These are phyloP conservation scores for Stegastes partitus DNA, from an alignment of 2,113 vertebrate species.

Conservation along the genomic window DNA sequence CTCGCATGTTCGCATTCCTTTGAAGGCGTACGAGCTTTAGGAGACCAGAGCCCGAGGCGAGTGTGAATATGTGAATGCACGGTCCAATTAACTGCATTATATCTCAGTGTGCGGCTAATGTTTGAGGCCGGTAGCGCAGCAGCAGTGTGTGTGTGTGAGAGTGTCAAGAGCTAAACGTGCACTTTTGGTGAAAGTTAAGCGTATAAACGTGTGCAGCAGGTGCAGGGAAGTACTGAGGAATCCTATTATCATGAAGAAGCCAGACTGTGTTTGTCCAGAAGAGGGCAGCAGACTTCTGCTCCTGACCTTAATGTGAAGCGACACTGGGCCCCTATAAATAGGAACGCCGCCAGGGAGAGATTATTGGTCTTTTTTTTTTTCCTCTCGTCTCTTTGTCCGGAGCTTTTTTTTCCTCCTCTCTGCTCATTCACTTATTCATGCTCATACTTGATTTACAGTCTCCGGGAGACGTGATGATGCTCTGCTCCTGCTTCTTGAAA, in stretches of 20 bases:
- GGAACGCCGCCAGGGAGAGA: constrained; percentile 38
- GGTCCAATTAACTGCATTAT: constrained; percentile 21
- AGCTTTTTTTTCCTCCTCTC: constrained; percentile 2
- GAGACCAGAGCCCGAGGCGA: fast-evolving
- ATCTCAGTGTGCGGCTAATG: constrained; percentile 2
- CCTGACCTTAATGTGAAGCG: constrained; percentile 62
- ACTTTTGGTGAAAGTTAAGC: too few species aligned
- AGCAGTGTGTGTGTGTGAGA: neutral
- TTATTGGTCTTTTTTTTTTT: constrained; percentile 58
- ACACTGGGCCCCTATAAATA: constrained; percentile 71
- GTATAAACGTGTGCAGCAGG: neutral
- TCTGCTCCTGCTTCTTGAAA: neutral
- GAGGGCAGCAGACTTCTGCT: constrained; percentile 76
- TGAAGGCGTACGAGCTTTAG: neutral
- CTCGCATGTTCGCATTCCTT: constrained; percentile 7
- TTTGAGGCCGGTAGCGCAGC: neutral
- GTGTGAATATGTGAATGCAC: constrained; percentile 16
- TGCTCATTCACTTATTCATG: constrained; percentile 24
- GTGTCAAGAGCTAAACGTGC: too few species aligned
- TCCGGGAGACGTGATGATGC: neutral
- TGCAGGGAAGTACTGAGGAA: neutral
- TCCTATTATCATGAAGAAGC: fast-evolving
- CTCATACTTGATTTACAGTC: constrained; percentile 21
- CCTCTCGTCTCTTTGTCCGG: constrained; percentile 14
- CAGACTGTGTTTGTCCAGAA: constrained; percentile 50